Percentiles rank a stretch among this genome's conserved stretches.
Conservation (phyloP, 64 coral and sea anemone species). For the Pachyseris speciosa region DNA sequence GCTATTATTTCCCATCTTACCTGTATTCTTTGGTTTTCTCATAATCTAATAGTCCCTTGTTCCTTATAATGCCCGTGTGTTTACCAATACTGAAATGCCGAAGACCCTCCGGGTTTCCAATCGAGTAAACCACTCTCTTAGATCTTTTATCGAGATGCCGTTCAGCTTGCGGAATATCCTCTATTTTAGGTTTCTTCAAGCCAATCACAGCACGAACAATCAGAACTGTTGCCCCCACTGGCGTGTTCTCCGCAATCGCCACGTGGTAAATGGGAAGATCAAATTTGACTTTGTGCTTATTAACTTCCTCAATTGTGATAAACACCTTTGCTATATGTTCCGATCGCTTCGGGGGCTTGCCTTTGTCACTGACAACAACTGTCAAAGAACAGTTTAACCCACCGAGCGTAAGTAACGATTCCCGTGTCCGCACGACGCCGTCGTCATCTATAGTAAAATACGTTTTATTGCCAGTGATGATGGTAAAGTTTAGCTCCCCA, state of each 20-base stretch:
- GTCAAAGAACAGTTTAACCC: constrained; percentile 68
- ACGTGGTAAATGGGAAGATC: constrained; percentile 78
- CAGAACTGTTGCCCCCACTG: constrained; percentile 76
- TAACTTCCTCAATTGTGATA: constrained; percentile 41
- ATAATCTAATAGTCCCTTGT: constrained; percentile 56
- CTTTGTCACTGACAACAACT: constrained; percentile 70
- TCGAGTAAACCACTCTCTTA: constrained; percentile 71
- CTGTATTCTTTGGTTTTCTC: constrained; percentile 79
- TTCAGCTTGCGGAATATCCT: constrained; percentile 1
- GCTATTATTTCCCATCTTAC: constrained; percentile 12
- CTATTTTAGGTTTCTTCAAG: constrained; percentile 21
- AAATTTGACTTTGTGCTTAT: constrained; percentile 90
- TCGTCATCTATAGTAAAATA: constrained; percentile 79
- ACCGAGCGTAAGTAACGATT: constrained; percentile 36
- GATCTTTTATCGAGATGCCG: constrained; percentile 29
- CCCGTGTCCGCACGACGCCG: constrained; percentile 58
- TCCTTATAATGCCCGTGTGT: constrained; percentile 76
- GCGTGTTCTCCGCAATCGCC: constrained; percentile 74
- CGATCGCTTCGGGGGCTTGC: constrained; percentile 58
- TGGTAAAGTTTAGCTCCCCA: constrained; percentile 70
- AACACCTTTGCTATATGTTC: constrained; percentile 52
- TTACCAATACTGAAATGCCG: constrained; percentile 59
- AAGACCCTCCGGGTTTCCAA: constrained; percentile 62
- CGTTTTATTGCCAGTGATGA: constrained; percentile 49
- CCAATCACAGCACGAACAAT: constrained; percentile 87